Evolutionary conservation across 1,140 invertebrate genomes (phyloP).

Genomic region (Cheumatopsyche charites): DNA sequence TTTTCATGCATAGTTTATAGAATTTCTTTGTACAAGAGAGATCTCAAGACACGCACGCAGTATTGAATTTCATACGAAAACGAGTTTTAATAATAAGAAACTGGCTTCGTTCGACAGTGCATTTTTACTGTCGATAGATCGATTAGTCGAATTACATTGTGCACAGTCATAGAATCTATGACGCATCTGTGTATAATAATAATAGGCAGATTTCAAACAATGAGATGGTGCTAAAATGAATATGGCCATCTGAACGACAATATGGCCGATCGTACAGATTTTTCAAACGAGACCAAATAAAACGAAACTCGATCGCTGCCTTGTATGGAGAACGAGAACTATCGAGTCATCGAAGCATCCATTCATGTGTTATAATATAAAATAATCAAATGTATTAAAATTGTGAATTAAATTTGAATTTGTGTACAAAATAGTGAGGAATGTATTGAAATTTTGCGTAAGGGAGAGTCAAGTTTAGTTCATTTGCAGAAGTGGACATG

Average conservation of each 20-base stretch:
- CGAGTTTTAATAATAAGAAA: constrained; percentile 3
- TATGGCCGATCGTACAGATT: not conserved
- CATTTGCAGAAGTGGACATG: too few relatives aligned
- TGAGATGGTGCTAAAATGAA: constrained; percentile 6
- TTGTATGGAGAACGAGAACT: constrained; percentile 6
- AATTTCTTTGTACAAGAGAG: too few relatives aligned
- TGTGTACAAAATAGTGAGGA: not conserved
- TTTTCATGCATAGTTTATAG: too few relatives aligned
- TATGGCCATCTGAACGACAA: not conserved
- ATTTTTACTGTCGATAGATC: not conserved
- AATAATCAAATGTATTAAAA: not conserved
- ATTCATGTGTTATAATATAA: not conserved
- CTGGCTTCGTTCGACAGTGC: not conserved
- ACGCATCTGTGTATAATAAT: not conserved
- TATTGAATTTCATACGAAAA: constrained; percentile 28
- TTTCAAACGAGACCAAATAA: not conserved
- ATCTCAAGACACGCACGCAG: not conserved
- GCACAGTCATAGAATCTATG: not conserved
- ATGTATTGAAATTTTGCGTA: not conserved
- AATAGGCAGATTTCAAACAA: too few relatives aligned
- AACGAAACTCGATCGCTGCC: constrained; percentile 15
- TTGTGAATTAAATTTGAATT: not conserved
- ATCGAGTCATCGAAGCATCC: constrained; percentile 15
- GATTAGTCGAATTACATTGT: not conserved
- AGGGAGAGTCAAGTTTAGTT: too few relatives aligned